Conservation (phyloP, 2,113 vertebrate genomes). For the Dicerorhinus sumatrensis region DNA sequence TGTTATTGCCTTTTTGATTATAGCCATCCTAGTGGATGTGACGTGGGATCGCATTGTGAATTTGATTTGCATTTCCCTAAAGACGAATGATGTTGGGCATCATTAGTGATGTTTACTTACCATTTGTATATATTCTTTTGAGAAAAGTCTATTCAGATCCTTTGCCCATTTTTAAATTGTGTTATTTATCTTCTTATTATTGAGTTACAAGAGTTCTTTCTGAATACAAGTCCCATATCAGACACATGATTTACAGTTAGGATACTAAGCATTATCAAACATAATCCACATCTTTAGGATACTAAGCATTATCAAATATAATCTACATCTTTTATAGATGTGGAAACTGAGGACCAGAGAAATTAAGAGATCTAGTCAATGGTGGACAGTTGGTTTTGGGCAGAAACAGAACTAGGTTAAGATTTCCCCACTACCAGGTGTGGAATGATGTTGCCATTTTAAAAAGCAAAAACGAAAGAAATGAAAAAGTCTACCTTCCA, state of each 20-base stretch:
- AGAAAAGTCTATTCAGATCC: not conserved
- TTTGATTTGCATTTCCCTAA: not conserved
- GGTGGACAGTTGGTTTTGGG: not conserved
- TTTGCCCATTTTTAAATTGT: not conserved
- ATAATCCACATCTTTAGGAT: not conserved
- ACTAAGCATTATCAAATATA: not conserved
- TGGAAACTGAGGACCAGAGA: not conserved
- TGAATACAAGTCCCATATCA: not conserved
- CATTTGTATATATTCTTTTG: not conserved
- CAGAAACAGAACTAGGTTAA: not conserved
- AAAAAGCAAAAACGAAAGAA: not conserved
- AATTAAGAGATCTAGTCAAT: not conserved
- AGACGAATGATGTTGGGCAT: not conserved
- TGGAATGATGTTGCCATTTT: not conserved
- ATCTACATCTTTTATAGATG: not conserved
- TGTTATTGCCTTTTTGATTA: not conserved
- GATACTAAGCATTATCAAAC: not conserved
- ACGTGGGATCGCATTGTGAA: not conserved
- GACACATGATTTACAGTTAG: not conserved
- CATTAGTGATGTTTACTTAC: not conserved
- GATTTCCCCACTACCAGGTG: not conserved
- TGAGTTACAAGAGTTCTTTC: not conserved
- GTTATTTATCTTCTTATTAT: not conserved
- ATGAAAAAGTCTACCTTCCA: not conserved
- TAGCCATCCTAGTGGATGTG: not conserved